These are phyloP conservation scores for Chrysodeixis includens DNA, from an alignment of 2,888 invertebrate genomes.

Conservation along the genomic window DNA sequence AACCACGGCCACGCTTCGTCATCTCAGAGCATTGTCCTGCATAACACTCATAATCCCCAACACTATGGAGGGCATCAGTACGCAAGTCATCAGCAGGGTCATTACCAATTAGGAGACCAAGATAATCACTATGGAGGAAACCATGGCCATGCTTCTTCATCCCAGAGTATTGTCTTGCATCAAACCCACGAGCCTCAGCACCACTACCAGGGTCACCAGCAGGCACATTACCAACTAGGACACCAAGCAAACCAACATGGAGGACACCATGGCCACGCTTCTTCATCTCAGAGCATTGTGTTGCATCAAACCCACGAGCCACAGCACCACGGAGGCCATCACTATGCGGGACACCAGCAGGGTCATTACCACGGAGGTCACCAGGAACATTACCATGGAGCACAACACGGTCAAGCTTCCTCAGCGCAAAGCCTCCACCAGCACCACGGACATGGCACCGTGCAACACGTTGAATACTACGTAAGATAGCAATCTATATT, in stretches of 20 bases:
- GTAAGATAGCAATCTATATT: not conserved
- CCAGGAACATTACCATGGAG: slow-evolving; percentile 26
- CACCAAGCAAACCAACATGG: slow-evolving; percentile 26
- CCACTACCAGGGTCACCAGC: not conserved
- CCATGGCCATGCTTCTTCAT: slow-evolving; percentile 59
- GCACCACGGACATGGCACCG: slow-evolving; percentile 60
- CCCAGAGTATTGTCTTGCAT: slow-evolving; percentile 59
- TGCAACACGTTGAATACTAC: slow-evolving; percentile 34
- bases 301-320: not conserved
- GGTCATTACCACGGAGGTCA: not conserved
- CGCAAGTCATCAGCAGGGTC: not conserved
- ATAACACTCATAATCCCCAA: not conserved
- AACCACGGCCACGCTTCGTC: slow-evolving; percentile 58
- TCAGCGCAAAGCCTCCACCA: slow-evolving; percentile 64
- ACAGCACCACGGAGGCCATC: not conserved
- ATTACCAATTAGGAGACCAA: slow-evolving; percentile 4
- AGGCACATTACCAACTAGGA: not conserved
- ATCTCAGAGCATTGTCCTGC: slow-evolving; percentile 61
- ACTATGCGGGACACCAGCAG: not conserved
- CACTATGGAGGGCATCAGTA: not conserved
- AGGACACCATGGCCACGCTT: slow-evolving; percentile 53
- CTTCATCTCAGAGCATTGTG: slow-evolving; percentile 61
- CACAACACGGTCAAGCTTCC: slow-evolving; percentile 52
- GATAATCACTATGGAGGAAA: slow-evolving; percentile 17
- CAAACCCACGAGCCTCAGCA: not conserved